phyloP scores from a whole-genome alignment of 2,113 vertebrate genomes.

The Ochotona princeps region DNA sequence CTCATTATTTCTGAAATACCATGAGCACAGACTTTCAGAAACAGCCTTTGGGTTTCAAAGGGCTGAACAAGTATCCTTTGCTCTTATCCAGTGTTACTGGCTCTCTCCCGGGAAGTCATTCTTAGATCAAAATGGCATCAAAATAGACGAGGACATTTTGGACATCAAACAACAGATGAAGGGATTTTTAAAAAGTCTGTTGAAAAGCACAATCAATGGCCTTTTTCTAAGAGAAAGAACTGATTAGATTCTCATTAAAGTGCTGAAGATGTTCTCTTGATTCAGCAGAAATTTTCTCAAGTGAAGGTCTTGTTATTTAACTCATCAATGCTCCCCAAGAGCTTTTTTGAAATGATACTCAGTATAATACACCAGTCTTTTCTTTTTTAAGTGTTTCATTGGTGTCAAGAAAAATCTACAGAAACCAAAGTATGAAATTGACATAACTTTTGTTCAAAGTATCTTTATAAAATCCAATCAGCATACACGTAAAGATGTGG shows the following conservation, averaged over 20 bases:
- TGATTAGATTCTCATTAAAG: not conserved
- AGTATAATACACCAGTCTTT: not conserved
- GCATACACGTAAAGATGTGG: not conserved
- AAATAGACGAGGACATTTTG: not conserved
- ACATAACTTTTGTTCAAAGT: not conserved
- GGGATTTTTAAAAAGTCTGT: not conserved
- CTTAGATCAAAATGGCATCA: not conserved
- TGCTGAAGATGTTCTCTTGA: not conserved
- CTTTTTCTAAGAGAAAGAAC: not conserved
- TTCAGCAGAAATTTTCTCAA: not conserved
- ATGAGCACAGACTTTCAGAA: not conserved
- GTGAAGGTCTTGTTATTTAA: not conserved
- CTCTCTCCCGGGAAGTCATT: not conserved
- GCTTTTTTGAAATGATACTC: too few relatives aligned
- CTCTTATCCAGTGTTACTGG: not conserved
- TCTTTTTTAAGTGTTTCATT: not conserved
- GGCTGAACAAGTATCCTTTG: not conserved
- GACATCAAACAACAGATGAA: not conserved
- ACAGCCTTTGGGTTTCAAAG: not conserved
- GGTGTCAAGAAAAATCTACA: slow-evolving; percentile 8
- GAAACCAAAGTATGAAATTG: not conserved
- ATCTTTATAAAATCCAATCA: not conserved
- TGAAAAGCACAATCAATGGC: not conserved
- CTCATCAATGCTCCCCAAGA: not conserved
- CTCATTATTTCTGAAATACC: slow-evolving; percentile 13